Evolutionary conservation across 2,113 vertebrate genomes (phyloP).

Genomic region (Ceyx margarethae): DNA sequence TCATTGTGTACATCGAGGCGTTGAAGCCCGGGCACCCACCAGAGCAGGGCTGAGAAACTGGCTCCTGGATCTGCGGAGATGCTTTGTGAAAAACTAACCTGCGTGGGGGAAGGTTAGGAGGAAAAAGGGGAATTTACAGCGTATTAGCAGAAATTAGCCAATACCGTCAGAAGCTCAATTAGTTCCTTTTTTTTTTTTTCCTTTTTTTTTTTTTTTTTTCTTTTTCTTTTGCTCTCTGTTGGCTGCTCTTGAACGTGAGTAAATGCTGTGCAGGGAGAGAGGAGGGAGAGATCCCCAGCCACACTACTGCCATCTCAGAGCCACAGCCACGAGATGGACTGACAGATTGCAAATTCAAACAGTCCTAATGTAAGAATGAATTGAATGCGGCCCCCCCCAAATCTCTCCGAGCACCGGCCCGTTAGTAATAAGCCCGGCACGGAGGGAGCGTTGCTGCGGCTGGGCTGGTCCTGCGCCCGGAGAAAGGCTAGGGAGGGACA

Average conservation of each 20-base stretch:
- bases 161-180: conserved; percentile 42
- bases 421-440: conserved; percentile 18
- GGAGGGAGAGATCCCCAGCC: not conserved
- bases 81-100: conserved; percentile 7
- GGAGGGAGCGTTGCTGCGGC: conserved; percentile 37
- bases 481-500: conserved; percentile 51
- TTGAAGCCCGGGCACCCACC: conserved; percentile 13
- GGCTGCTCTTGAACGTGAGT: conserved; percentile 50
- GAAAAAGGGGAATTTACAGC: conserved; percentile 5
- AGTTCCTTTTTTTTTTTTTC: not conserved
- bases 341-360: conserved; percentile 61
- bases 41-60: not conserved
- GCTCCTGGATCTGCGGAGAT: not conserved
- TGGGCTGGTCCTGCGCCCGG: not conserved
- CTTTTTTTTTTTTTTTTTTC: not conserved
- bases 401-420: conserved; percentile 40
- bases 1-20: conserved; percentile 13
- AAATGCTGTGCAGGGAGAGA: not conserved
- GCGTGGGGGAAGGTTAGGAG: not conserved
- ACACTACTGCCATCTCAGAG: conserved; percentile 1
- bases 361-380: conserved; percentile 37
- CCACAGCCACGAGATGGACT: conserved; percentile 36
- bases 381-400: conserved; percentile 1
- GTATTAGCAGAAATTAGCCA: conserved; percentile 55
- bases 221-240: not conserved